Percentiles rank a stretch among this genome's conserved stretches.
Evolutionary conservation across 1,140 invertebrate species (phyloP).

Genomic region (Ceratina calcarata): DNA sequence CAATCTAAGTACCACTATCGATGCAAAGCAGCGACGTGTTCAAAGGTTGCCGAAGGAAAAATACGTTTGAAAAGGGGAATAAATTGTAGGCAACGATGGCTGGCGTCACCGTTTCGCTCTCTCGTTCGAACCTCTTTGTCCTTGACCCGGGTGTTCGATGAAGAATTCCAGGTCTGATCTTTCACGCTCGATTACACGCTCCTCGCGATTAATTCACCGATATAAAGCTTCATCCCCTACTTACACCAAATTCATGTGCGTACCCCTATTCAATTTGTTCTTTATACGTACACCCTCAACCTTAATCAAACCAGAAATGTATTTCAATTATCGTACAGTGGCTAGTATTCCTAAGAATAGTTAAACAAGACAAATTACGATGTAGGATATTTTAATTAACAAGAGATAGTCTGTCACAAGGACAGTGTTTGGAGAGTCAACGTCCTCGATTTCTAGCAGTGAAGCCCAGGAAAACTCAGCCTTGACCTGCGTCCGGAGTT

Average conservation of each 20-base stretch:
- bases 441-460: neutral
- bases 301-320: too few relatives aligned
- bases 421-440: neutral
- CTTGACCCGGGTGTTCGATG: slow-evolving; percentile 14
- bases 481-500: neutral
- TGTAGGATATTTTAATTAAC: too few relatives aligned
- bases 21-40: neutral
- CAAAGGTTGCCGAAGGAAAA: neutral
- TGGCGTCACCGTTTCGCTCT: neutral
- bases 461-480: neutral
- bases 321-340: too few relatives aligned
- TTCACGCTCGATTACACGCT: neutral
- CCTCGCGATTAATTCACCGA: neutral
- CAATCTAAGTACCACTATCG: too few relatives aligned
- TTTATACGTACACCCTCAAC: too few relatives aligned
- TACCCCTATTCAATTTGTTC: too few relatives aligned
- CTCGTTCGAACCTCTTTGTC: slow-evolving; percentile 7
- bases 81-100: neutral
- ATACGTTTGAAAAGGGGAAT: neutral
- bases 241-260: too few relatives aligned
- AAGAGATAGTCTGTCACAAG: neutral
- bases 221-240: too few relatives aligned
- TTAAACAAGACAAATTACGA: too few relatives aligned
- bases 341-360: too few relatives aligned
- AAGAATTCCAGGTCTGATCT: neutral